Evolutionary conservation across 1,140 invertebrate genomes (phyloP).

Genomic region (Penaeus indicus): DNA sequence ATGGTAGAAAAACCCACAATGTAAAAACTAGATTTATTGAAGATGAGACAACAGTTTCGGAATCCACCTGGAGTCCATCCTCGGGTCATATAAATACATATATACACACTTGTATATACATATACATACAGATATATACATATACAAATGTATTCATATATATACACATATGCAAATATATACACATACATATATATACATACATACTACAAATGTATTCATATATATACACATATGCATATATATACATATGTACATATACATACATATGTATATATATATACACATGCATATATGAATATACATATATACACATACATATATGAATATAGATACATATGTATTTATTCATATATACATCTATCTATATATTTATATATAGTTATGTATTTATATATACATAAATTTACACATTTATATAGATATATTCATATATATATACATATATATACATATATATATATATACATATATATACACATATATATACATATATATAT

Average conservation of each 20-base stretch:
- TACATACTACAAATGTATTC: no score
- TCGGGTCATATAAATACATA: no score
- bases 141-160: no score
- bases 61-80: no score
- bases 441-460: neutral
- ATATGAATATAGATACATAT: conserved; percentile 27
- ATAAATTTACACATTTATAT: conserved; percentile 20
- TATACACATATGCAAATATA: no score
- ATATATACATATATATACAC: neutral
- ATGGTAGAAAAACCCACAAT: no score
- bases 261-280: neutral
- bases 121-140: no score
- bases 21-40: no score
- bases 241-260: neutral
- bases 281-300: conserved; percentile 14
- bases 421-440: conserved; percentile 23
- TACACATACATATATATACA: no score
- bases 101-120: no score
- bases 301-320: conserved; percentile 35
- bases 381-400: conserved; percentile 25
- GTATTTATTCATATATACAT: conserved; percentile 33
- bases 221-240: no score
- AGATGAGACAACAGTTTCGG: no score
- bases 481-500: neutral
- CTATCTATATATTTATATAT: conserved; percentile 13